Evolutionary conservation across 2,888 invertebrate species (phyloP).

Genomic region (Epinotia bilunana): DNA sequence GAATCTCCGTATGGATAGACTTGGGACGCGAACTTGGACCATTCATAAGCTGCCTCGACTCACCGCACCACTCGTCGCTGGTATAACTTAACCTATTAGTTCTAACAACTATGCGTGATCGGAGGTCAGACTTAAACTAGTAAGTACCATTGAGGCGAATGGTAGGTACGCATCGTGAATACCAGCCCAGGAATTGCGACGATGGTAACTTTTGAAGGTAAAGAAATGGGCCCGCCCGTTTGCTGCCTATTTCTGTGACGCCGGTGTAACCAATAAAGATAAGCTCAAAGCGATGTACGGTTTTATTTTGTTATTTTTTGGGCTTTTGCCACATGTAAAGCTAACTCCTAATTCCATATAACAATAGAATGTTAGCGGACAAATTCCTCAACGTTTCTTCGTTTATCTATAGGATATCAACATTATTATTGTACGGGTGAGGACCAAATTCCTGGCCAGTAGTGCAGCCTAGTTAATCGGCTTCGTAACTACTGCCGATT

Average conservation of each 20-base stretch:
- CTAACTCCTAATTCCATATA: too few species aligned
- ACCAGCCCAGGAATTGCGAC: constrained; percentile 7
- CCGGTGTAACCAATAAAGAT: constrained; percentile 16
- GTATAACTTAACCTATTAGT: not conserved
- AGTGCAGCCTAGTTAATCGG: too few species aligned
- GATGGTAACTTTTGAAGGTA: constrained; percentile 26
- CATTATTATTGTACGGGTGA: too few species aligned
- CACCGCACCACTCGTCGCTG: not conserved
- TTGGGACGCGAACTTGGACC: not conserved
- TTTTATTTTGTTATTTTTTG: not conserved
- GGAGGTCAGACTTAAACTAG: not conserved
- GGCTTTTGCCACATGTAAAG: not conserved
- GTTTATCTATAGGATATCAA: too few species aligned
- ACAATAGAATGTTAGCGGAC: too few species aligned
- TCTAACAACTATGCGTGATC: not conserved
- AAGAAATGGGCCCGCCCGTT: constrained; percentile 7
- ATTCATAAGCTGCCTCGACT: not conserved
- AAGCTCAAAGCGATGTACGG: not conserved
- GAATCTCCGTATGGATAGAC: constrained; percentile 28
- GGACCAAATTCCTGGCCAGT: too few species aligned
- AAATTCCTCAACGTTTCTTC: too few species aligned
- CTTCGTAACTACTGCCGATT: too few species aligned
- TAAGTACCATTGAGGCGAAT: not conserved
- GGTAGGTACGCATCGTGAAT: not conserved
- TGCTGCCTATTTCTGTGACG: constrained; percentile 1